Percentiles rank a stretch among this genome's conserved stretches.
phyloP scores from a whole-genome alignment of 37 sponge, comb jelly and placozoan genomes.

The Beroe ovata region DNA sequence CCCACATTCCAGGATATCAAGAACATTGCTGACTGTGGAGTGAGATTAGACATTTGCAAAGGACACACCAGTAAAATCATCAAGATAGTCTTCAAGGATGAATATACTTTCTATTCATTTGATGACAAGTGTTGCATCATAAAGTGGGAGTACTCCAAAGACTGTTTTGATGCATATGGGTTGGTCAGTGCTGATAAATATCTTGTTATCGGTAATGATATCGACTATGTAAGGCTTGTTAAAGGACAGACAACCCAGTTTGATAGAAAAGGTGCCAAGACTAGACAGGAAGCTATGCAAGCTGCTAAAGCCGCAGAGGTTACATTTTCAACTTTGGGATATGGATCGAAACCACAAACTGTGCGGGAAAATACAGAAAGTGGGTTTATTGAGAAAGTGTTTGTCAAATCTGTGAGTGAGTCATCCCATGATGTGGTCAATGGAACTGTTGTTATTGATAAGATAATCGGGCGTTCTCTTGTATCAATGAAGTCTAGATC shows the following conservation, averaged over 20 bases:
- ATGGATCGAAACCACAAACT: background rate
- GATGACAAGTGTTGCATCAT: conserved; percentile 25
- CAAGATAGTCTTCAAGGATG: conserved; percentile 1
- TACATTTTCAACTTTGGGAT: background rate
- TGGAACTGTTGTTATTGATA: conserved; percentile 35
- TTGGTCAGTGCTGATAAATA: background rate
- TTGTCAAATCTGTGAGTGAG: conserved; percentile 14
- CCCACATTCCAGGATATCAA: background rate
- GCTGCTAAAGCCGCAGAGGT: conserved; percentile 8
- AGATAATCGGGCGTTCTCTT: conserved; percentile 12
- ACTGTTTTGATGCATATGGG: conserved; percentile 53
- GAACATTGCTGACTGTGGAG: background rate
- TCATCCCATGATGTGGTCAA: background rate
- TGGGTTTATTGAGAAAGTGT: conserved; percentile 8
- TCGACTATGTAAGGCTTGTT: conserved; percentile 23
- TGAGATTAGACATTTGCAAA: conserved; percentile 32
- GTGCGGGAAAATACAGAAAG: conserved; percentile 40
- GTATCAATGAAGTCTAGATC: conserved; percentile 25
- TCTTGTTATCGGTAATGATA: background rate
- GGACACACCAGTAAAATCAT: background rate
- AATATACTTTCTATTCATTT: background rate
- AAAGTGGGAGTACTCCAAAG: conserved; percentile 27
- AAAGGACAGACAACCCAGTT: background rate
- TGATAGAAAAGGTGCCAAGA: conserved; percentile 3
- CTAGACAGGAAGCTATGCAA: conserved; percentile 41